A percentile compares a stretch with the other conserved stretches of the same genome.
Conservation (phyloP, 2,797 vertebrate species). For the Leptoclinus maculatus region DNA sequence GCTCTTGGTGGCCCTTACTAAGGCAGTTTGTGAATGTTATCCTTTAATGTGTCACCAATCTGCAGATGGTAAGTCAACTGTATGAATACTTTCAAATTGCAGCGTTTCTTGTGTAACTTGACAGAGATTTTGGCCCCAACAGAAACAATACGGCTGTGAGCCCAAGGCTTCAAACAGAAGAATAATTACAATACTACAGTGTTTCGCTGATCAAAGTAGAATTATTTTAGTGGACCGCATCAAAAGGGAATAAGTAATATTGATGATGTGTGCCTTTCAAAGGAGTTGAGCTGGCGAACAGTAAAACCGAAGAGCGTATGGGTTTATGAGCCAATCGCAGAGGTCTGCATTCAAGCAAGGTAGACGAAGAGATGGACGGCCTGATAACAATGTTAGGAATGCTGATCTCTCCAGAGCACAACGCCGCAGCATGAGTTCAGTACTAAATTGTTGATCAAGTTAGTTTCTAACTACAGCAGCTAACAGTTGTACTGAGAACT, state of each 20-base stretch:
- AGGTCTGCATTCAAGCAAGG: constrained; percentile 38
- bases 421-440: no score
- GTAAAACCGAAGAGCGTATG: constrained; percentile 43
- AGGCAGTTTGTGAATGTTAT: background rate
- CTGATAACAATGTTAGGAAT: constrained; percentile 19
- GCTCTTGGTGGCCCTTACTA: background rate
- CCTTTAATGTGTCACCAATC: constrained; percentile 2
- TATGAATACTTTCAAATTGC: constrained; percentile 20
- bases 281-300: constrained; percentile 54
- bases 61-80: constrained; percentile 1
- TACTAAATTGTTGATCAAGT: no score
- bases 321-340: constrained; percentile 50
- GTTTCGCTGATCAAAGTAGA: constrained; percentile 67
- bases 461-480: no score
- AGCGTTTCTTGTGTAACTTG: constrained; percentile 17
- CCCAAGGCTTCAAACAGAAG: constrained; percentile 35
- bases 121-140: constrained; percentile 32
- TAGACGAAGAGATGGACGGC: constrained; percentile 11
- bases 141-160: constrained; percentile 17
- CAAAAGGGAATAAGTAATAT: constrained; percentile 71
- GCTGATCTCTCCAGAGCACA: background rate
- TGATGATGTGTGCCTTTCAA: constrained; percentile 65
- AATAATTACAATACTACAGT: constrained; percentile 54
- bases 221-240: constrained; percentile 61
- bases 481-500: no score